Conservation (phyloP, 2,797 vertebrate species). For the Tadarida brasiliensis region DNA sequence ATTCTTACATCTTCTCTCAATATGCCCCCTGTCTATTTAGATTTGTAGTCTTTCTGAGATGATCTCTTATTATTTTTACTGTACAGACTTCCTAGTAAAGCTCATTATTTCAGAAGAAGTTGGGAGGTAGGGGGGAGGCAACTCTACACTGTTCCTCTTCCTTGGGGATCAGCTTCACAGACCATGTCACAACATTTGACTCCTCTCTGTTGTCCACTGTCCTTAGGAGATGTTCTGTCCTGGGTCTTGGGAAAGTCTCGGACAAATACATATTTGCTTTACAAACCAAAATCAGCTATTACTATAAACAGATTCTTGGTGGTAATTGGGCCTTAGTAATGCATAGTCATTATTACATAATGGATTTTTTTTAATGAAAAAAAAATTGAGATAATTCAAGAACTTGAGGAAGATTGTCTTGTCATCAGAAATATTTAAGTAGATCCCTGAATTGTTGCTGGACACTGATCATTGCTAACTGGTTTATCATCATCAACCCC, state of each 20-base stretch:
- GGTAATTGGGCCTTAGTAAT: neutral
- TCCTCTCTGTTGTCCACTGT: neutral
- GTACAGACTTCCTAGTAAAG: neutral
- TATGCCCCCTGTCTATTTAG: neutral
- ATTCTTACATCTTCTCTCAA: neutral
- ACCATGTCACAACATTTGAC: neutral
- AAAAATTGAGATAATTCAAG: neutral
- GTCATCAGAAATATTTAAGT: neutral
- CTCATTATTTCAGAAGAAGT: neutral
- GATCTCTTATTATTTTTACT: neutral
- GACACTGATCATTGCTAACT: neutral
- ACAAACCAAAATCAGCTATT: neutral
- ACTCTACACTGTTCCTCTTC: neutral
- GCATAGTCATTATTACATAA: neutral
- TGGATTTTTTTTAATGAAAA: neutral
- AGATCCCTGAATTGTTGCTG: neutral
- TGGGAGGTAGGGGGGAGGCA: neutral
- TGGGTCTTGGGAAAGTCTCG: neutral
- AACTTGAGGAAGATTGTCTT: constrained; percentile 1
- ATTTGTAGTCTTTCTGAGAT: neutral
- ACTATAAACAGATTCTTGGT: neutral
- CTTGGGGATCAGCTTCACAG: neutral
- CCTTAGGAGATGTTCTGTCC: neutral
- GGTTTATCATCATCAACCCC: neutral
- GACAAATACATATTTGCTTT: neutral